Evolutionary conservation across 2,888 invertebrate genomes (phyloP).

Genomic region (Polietes domitor): DNA sequence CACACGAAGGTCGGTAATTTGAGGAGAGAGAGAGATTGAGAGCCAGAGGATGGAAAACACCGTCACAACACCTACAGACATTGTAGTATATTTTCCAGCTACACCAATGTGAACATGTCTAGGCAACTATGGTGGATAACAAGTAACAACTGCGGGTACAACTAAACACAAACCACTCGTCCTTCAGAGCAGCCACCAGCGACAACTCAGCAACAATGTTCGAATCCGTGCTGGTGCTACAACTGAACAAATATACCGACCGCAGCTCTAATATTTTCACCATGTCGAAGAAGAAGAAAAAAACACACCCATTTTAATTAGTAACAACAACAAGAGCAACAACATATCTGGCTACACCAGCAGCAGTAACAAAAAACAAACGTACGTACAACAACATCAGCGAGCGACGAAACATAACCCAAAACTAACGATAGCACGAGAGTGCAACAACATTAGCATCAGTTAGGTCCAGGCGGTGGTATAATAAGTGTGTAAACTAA

Average conservation of each 20-base stretch:
- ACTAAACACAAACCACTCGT: background rate
- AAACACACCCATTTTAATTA: slow-evolving; percentile 61
- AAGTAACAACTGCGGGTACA: background rate
- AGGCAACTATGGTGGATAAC: slow-evolving; percentile 32
- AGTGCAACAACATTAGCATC: slow-evolving; percentile 33
- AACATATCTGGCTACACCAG: background rate
- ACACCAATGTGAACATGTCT: slow-evolving; percentile 54
- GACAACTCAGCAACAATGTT: slow-evolving; percentile 34
- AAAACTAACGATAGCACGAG: slow-evolving; percentile 17
- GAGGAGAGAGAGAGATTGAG: too few species aligned
- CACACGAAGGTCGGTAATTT: background rate
- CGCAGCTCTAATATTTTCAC: slow-evolving; percentile 57
- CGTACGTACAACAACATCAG: slow-evolving; percentile 44
- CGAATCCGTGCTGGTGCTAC: slow-evolving; percentile 14
- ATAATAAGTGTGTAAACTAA: background rate
- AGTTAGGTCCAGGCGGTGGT: slow-evolving; percentile 2
- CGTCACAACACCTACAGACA: slow-evolving; percentile 22
- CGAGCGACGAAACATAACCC: slow-evolving; percentile 31
- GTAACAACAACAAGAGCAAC: slow-evolving; percentile 50
- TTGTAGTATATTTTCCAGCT: slow-evolving; percentile 20
- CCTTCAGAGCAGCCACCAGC: slow-evolving; percentile 5
- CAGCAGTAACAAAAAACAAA: slow-evolving; percentile 35
- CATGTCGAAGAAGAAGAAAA: background rate
- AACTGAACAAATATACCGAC: slow-evolving; percentile 35
- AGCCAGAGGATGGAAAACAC: background rate